These are phyloP conservation scores for Entomobrya proxima DNA, from an alignment of 2,888 invertebrate genomes.

Conservation along the genomic window DNA sequence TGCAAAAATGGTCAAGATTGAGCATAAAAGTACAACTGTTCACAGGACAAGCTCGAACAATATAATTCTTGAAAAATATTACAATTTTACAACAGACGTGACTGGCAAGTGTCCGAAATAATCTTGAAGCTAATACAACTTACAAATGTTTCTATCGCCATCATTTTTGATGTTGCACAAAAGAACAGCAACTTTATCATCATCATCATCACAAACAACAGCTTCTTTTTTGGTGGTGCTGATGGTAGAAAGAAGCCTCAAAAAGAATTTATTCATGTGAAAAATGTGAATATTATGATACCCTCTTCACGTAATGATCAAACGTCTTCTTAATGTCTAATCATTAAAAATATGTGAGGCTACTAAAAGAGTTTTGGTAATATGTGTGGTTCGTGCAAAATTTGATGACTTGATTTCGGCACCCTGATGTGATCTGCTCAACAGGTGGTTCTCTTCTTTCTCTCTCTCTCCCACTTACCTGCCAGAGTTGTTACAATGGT, in stretches of 20 bases:
- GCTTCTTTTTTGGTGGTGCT: neutral
- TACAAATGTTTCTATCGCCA: conserved; percentile 51
- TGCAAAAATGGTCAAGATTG: neutral
- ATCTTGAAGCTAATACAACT: conserved; percentile 4
- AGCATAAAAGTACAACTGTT: neutral
- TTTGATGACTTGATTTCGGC: conserved; percentile 75
- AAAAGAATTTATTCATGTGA: conserved; percentile 57
- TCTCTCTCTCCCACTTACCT: conserved; percentile 7
- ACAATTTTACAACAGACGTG: conserved; percentile 41
- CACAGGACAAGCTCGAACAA: conserved; percentile 43
- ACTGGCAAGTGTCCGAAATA: conserved; percentile 52
- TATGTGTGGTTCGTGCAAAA: conserved; percentile 74
- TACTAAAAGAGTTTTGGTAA: conserved; percentile 54
- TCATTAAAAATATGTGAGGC: conserved; percentile 58
- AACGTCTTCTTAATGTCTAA: conserved; percentile 63
- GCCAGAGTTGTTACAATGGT: conserved; percentile 21
- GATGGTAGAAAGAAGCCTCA: too few species aligned
- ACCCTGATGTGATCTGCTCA: conserved; percentile 73
- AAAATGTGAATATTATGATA: conserved; percentile 65
- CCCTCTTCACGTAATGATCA: conserved; percentile 57
- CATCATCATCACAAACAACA: conserved; percentile 1
- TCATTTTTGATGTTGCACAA: conserved; percentile 34
- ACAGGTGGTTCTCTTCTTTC: conserved; percentile 73
- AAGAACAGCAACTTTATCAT: conserved; percentile 48
- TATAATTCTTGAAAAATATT: conserved; percentile 39